Conservation (phyloP, 1,140 invertebrate species). For the Manduca sexta region DNA sequence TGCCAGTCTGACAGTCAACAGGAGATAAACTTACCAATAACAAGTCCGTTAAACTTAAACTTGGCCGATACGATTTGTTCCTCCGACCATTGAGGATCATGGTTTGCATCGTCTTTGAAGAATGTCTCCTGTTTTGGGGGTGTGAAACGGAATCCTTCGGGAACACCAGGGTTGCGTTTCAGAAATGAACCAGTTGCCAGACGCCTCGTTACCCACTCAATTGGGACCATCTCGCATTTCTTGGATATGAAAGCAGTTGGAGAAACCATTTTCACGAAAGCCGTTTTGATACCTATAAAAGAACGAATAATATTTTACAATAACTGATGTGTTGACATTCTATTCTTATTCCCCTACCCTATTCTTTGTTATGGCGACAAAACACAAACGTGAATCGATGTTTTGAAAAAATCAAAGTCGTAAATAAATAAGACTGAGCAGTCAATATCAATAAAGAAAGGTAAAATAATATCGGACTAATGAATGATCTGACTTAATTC, state of each 20-base stretch:
- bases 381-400: too few species aligned
- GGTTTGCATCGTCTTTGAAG: conserved; percentile 97
- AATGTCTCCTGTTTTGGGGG: conserved; percentile 94
- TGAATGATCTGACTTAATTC: too few species aligned
- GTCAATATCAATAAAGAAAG: too few species aligned
- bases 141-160: conserved; percentile 92
- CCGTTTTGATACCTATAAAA: conserved; percentile 86
- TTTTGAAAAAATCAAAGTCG: too few species aligned
- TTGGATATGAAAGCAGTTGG: conserved; percentile 89
- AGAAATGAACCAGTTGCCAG: conserved; percentile 97
- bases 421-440: too few species aligned
- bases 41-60: conserved; percentile 83
- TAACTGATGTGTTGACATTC: too few species aligned
- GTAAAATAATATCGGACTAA: too few species aligned
- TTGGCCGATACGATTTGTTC: conserved; percentile 92
- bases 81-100: conserved; percentile 98
- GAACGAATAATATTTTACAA: neutral
- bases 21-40: conserved; percentile 77
- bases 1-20: too few species aligned
- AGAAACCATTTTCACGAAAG: conserved; percentile 83
- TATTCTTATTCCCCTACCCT: too few species aligned
- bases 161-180: conserved; percentile 90
- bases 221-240: conserved; percentile 97
- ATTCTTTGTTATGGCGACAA: too few species aligned
- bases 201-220: conserved; percentile 97